A percentile compares a stretch with the other conserved stretches of the same genome.
Evolutionary conservation across 2,113 vertebrate species (phyloP).

Genomic region (Haliaeetus leucogaster): DNA sequence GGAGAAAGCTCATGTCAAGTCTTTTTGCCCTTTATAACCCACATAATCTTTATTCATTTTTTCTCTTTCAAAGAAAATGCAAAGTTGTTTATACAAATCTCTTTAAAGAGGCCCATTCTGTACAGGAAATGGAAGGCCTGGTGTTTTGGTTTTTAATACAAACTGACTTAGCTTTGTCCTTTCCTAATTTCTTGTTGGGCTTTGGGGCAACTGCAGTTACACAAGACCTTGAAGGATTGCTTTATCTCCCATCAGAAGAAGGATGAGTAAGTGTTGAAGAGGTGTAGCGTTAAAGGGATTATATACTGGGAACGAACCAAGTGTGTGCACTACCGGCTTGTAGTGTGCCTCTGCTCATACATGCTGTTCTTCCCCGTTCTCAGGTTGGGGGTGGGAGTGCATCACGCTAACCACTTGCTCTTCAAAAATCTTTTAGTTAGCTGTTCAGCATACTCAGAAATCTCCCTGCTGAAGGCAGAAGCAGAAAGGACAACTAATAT

Average conservation of each 20-base stretch:
- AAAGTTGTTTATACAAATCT: not conserved
- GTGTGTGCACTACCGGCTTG: not conserved
- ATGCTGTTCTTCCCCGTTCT: not conserved
- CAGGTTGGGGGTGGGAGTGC: slow-evolving; percentile 11
- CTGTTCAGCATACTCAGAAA: not conserved
- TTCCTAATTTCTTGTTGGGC: not conserved
- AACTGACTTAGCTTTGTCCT: not conserved
- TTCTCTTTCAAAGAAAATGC: not conserved
- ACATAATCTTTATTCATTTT: not conserved
- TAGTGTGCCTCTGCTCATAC: not conserved
- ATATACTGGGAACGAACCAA: slow-evolving; percentile 3
- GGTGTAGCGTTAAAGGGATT: slow-evolving; percentile 33
- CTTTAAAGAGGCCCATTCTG: not conserved
- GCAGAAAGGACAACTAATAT: slow-evolving; percentile 17
- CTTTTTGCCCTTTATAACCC: not conserved
- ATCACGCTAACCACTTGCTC: not conserved
- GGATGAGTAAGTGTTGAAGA: slow-evolving; percentile 63
- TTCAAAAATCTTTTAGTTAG: not conserved
- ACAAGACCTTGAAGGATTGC: not conserved
- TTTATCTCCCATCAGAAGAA: slow-evolving; percentile 21
- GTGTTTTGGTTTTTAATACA: not conserved
- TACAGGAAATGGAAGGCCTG: not conserved
- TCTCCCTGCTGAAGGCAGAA: slow-evolving; percentile 22
- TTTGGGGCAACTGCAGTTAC: slow-evolving; percentile 11
- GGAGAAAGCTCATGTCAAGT: not conserved